Base-by-base conservation (phyloP, 2,888 invertebrate genomes). In the Tinea pellionella region DNA sequence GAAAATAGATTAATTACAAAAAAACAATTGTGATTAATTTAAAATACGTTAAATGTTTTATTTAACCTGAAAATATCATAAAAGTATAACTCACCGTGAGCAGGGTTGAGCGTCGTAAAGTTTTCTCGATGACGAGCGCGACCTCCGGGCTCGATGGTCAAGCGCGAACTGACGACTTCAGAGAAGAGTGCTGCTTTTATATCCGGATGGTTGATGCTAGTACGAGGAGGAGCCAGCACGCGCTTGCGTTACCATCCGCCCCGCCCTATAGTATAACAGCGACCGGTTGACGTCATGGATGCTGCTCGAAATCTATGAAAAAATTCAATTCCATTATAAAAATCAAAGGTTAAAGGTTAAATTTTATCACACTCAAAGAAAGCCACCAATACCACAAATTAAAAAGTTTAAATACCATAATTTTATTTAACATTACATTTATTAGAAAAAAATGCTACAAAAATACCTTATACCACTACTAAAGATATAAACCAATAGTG, bases 261-360 rank as follows among this genome's bases (percentile, higher is more conserved):
- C 83, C 85, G 67, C 86, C 85, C 71, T 66, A 71, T 78, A 80
- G 80, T 73, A 73, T 3, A n/a, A 72, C 69, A 75, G 68, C 68
- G 69, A 69, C 64, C 62, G 63, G 47, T 58, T 67, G 69, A 72
- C 71, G 70, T 69, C 69, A 70, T 37, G 76, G 37, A 37, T 37
- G n/a, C 37, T 77, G 74, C 78, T 74, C 73, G 32, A 16, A 11
- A 47, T 58, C 57, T 51, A 16, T 57, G 58, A 47, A 58, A 12
- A 47, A 32, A 37, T 60, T 60, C 16, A 51, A 47, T 61, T 47
- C 2, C 15, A 15, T 47, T n/a, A n/a, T 47, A n/a, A 47, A 47
- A 47, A n/a, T n/a, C n/a, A n/a, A n/a, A n/a, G n/a, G n/a, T n/a
- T n/a, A n/a, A n/a, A n/a, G n/a, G n/a, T n/a, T n/a, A n/a, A n/a